Evolutionary conservation across 2,797 vertebrate genomes (phyloP).

Genomic region (Numenius phaeopus): DNA sequence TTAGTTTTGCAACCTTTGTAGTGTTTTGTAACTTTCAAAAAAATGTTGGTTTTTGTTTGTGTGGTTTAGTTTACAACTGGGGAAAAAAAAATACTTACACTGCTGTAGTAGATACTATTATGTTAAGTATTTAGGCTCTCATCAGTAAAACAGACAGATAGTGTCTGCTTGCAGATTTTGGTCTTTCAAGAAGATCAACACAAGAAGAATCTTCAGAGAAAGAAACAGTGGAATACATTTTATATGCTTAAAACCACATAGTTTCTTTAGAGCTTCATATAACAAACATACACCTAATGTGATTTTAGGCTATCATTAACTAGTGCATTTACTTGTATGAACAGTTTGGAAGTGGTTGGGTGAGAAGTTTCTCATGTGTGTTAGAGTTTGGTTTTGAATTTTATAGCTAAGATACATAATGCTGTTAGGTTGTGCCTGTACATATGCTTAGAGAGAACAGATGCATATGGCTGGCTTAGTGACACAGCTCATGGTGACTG

Average conservation of each 20-base stretch:
- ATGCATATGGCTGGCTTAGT: not conserved
- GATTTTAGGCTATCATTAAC: not conserved
- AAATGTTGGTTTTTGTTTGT: not conserved
- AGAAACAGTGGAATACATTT: not conserved
- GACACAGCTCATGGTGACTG: not conserved
- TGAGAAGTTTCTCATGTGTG: not conserved
- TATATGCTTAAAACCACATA: not conserved
- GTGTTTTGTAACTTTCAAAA: not conserved
- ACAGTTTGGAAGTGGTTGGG: not conserved
- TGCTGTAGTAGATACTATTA: not conserved
- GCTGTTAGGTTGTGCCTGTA: not conserved
- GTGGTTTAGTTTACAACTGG: no score
- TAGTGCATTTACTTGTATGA: not conserved
- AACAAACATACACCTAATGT: not conserved
- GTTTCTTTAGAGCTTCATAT: not conserved
- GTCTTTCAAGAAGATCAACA: not conserved
- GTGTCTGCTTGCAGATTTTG: not conserved
- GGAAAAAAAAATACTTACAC: not conserved
- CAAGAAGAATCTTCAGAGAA: not conserved
- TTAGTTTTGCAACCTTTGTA: not conserved
- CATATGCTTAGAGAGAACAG: not conserved
- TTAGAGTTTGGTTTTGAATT: not conserved
- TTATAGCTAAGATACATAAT: not conserved
- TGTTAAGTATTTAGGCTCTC: not conserved
- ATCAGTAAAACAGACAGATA: not conserved